These are phyloP conservation scores for Paratilapia polleni DNA, from an alignment of 2,113 vertebrate genomes.

Conservation along the genomic window DNA sequence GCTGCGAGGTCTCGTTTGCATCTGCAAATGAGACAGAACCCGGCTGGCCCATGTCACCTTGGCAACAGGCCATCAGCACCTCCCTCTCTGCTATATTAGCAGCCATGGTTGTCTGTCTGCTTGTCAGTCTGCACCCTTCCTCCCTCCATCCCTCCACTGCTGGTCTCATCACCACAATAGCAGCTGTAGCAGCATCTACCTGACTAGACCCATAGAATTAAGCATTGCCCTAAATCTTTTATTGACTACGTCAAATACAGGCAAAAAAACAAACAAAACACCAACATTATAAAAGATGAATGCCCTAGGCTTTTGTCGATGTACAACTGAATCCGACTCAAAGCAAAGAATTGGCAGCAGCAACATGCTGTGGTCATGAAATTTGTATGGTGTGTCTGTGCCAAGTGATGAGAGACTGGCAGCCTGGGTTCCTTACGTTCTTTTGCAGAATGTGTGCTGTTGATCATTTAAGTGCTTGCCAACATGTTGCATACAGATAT, in stretches of 20 bases:
- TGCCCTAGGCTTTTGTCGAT: conserved; percentile 55
- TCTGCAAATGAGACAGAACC: conserved; percentile 81
- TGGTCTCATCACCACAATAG: conserved; percentile 48
- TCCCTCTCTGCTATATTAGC: conserved; percentile 72
- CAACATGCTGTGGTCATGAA: conserved; percentile 71
- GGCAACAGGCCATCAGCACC: conserved; percentile 81
- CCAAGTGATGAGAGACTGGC: conserved; percentile 64
- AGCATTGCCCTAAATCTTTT: conserved; percentile 60
- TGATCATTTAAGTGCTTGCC: conserved; percentile 66
- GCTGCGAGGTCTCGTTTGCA: conserved; percentile 79
- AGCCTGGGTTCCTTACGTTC: conserved; percentile 35
- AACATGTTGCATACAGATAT: conserved; percentile 60
- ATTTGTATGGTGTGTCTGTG: conserved; percentile 65
- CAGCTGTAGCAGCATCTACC: conserved; percentile 53
- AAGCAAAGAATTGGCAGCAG: conserved; percentile 58
- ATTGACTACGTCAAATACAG: conserved; percentile 45
- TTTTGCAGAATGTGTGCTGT: conserved; percentile 38
- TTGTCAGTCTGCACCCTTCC: conserved; percentile 73
- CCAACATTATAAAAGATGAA: conserved; percentile 66
- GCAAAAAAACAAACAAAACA: not conserved
- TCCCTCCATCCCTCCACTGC: conserved; percentile 53
- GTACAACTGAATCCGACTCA: conserved; percentile 60
- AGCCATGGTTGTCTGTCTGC: conserved; percentile 74
- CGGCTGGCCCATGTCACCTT: conserved; percentile 79
- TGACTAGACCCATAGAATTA: conserved; percentile 61